Percentiles rank a stretch among this genome's conserved stretches.
Evolutionary conservation across 1,140 invertebrate genomes (phyloP).

Genomic region (Temnothorax nylanderi): DNA sequence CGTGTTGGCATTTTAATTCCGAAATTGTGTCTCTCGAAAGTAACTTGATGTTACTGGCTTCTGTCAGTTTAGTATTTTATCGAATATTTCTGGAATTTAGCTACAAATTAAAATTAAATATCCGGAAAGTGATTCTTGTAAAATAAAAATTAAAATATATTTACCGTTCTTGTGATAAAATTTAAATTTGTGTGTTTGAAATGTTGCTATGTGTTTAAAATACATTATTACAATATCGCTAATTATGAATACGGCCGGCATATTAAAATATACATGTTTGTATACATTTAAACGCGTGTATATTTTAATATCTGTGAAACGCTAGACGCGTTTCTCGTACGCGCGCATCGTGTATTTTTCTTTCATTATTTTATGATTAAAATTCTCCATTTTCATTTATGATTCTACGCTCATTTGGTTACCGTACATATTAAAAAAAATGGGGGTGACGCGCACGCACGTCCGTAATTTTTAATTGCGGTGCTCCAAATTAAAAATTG

Average conservation of each 20-base stretch:
- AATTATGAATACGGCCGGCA: not conserved
- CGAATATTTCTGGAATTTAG: not conserved
- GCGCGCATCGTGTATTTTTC: not conserved
- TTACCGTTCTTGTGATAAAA: not conserved
- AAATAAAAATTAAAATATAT: not conserved
- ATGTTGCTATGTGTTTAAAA: not conserved
- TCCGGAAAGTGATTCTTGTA: not conserved
- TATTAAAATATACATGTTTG: not conserved
- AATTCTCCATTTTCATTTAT: not conserved
- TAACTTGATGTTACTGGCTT: not conserved
- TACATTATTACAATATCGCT: not conserved
- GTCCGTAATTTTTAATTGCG: constrained; percentile 49
- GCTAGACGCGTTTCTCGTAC: not conserved
- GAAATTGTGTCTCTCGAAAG: not conserved
- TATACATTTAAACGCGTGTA: not conserved
- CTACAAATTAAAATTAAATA: not conserved
- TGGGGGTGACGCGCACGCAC: not conserved
- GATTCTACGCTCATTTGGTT: constrained; percentile 4
- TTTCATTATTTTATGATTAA: constrained; percentile 11
- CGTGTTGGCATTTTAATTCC: not conserved
- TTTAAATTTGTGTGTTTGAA: not conserved
- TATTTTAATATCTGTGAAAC: constrained; percentile 5
- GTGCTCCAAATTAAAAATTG: constrained; percentile 35
- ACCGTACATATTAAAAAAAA: not conserved
- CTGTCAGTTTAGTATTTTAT: not conserved